Evolutionary conservation across 2,113 vertebrate genomes (phyloP).

Genomic region (Campylomormyrus numenius): DNA sequence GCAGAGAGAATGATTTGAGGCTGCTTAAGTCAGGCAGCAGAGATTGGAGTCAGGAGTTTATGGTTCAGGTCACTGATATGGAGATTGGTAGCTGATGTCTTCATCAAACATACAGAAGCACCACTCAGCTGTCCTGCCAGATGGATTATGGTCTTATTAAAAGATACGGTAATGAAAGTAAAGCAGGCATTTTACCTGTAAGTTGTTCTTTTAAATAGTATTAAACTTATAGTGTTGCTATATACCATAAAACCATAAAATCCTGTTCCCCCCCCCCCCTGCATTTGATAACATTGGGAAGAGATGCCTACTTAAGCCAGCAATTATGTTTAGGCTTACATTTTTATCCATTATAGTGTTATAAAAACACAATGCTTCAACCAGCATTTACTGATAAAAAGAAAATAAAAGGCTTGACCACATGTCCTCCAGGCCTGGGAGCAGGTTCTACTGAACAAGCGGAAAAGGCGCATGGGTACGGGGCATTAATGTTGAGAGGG

Average conservation of each 20-base stretch:
- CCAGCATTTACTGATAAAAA: background rate
- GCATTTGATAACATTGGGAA: no score
- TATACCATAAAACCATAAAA: background rate
- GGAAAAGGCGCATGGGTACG: background rate
- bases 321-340: background rate
- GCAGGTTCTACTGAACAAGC: background rate
- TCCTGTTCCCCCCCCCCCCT: background rate
- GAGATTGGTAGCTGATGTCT: background rate
- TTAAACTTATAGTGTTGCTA: background rate
- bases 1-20: background rate
- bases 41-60: background rate
- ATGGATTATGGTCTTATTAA: slow-evolving; percentile 11
- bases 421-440: background rate
- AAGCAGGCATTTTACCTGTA: background rate
- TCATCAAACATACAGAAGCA: background rate
- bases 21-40: background rate
- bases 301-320: background rate
- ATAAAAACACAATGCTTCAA: background rate
- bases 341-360: background rate
- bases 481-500: background rate
- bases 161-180: background rate
- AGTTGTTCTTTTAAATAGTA: background rate
- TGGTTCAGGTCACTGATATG: slow-evolving; percentile 5
- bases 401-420: background rate
- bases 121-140: background rate